Conservation (phyloP, 92 coral and sea anemone species). For the Palythoa grandis region DNA sequence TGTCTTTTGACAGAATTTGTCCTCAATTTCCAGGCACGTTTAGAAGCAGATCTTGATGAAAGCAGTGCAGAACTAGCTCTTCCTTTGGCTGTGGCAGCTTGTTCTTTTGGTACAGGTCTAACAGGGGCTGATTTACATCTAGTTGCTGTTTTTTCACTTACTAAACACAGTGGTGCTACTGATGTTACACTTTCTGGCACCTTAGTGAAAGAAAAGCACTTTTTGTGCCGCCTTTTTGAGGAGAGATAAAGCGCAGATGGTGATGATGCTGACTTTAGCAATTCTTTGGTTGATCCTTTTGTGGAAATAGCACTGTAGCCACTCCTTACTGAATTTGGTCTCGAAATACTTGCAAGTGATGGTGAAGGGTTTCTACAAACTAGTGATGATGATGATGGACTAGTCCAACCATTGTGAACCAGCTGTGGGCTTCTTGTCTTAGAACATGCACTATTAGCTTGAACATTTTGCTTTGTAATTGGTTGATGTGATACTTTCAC, state of each 20-base stretch:
- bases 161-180: conserved; percentile 64
- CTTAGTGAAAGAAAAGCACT: neutral
- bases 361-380: conserved; percentile 70
- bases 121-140: conserved; percentile 90
- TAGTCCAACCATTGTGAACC: conserved; percentile 47
- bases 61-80: conserved; percentile 48
- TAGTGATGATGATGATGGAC: conserved; percentile 42
- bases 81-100: conserved; percentile 58
- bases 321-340: conserved; percentile 83
- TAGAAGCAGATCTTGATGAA: conserved; percentile 64
- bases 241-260: conserved; percentile 10
- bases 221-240: conserved; percentile 28
- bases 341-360: conserved; percentile 75
- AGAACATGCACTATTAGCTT: conserved; percentile 70
- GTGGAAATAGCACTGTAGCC: conserved; percentile 56
- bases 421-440: conserved; percentile 25
- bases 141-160: conserved; percentile 46
- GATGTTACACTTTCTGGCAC: conserved; percentile 37
- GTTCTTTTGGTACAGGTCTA: conserved; percentile 54
- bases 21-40: conserved; percentile 84
- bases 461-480: conserved; percentile 31
- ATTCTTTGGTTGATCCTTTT: conserved; percentile 15
- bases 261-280: conserved; percentile 1
- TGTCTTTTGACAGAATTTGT: conserved; percentile 74
- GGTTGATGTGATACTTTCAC: conserved; percentile 31